These are phyloP conservation scores for Erannis defoliaria DNA, from an alignment of 2,888 invertebrate species.

Conservation along the genomic window DNA sequence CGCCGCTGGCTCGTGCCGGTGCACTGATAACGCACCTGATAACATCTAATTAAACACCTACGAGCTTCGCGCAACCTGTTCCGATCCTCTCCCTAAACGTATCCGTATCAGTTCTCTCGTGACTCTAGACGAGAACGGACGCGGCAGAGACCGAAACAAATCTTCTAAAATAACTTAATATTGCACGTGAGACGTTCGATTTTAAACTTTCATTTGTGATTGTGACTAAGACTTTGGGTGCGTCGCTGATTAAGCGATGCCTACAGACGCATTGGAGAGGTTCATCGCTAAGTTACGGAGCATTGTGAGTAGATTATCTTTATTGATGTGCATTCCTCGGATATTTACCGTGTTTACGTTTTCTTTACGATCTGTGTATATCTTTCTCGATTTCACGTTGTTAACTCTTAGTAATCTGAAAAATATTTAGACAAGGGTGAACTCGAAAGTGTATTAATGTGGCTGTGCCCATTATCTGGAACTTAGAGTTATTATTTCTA, in stretches of 20 bases:
- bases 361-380: constrained; percentile 31
- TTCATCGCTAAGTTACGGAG: constrained; percentile 61
- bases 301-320: constrained; percentile 61
- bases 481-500: no score
- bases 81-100: constrained; percentile 21
- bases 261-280: constrained; percentile 67
- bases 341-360: constrained; percentile 19
- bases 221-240: constrained; percentile 35
- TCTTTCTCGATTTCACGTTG: constrained; percentile 20
- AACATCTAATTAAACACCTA: constrained; percentile 46
- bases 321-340: constrained; percentile 28
- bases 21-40: constrained; percentile 46
- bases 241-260: constrained; percentile 59
- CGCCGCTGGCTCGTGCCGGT: constrained; percentile 42
- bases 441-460: background rate
- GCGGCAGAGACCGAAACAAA: constrained; percentile 16
- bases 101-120: constrained; percentile 41
- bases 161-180: constrained; percentile 8
- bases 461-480: background rate
- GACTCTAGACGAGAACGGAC: constrained; percentile 33
- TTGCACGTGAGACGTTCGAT: constrained; percentile 11
- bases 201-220: constrained; percentile 29
- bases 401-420: constrained; percentile 23
- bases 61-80: constrained; percentile 34
- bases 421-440: constrained; percentile 28